A percentile compares a stretch with the other conserved stretches of the same genome.
These are phyloP conservation scores for Caenorhabditis inopinata DNA, from an alignment of 1,140 invertebrate species.

Conservation along the genomic window DNA sequence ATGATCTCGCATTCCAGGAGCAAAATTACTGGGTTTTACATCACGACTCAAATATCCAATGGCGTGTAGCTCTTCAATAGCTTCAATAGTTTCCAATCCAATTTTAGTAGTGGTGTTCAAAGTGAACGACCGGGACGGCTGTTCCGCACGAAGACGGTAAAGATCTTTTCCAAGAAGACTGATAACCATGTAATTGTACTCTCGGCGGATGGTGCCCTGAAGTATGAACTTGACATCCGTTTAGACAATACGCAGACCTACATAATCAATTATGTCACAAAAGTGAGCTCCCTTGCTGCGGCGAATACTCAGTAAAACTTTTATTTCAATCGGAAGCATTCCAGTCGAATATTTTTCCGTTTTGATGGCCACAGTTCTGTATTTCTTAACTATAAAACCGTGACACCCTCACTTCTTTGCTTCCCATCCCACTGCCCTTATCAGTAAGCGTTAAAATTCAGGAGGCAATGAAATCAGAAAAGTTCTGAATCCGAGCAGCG, in stretches of 20 bases:
- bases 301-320: neutral
- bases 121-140: constrained; percentile 20
- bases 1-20: constrained; percentile 27
- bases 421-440: too few species aligned
- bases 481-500: too few species aligned
- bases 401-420: too few species aligned
- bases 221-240: neutral
- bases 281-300: neutral
- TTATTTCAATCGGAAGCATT: constrained; percentile 18
- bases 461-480: too few species aligned
- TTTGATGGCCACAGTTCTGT: constrained; percentile 9
- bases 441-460: too few species aligned
- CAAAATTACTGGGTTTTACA: constrained; percentile 46
- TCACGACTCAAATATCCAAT: constrained; percentile 39
- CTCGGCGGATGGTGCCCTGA: constrained; percentile 13
- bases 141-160: constrained; percentile 29
- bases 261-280: constrained; percentile 17
- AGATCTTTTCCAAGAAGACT: constrained; percentile 45
- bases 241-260: neutral
- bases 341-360: constrained; percentile 7
- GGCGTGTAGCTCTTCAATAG: constrained; percentile 42
- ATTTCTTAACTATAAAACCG: neutral
- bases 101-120: constrained; percentile 31
- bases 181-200: constrained; percentile 43
- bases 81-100: constrained; percentile 38